These are phyloP conservation scores for Origma solitaria DNA, from an alignment of 2,113 vertebrate genomes.

Conservation along the genomic window DNA sequence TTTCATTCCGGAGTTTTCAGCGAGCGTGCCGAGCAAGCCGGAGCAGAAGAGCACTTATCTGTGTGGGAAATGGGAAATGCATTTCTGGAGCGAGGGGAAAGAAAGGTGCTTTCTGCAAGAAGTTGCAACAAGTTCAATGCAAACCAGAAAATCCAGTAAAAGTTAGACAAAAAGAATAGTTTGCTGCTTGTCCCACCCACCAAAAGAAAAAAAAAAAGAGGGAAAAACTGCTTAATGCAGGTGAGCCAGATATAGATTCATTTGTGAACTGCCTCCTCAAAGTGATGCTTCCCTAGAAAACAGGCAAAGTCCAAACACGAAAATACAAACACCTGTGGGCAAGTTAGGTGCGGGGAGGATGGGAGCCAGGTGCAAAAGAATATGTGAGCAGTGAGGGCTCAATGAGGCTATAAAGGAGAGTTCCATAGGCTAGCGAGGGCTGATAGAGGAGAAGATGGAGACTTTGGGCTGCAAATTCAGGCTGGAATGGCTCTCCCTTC, in stretches of 20 bases:
- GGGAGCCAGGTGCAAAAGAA: neutral
- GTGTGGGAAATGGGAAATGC: neutral
- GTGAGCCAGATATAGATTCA: neutral
- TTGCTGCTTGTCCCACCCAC: neutral
- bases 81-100: neutral
- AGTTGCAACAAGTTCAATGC: neutral
- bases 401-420: neutral
- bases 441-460: too few species aligned
- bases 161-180: fast-evolving
- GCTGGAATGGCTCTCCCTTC: neutral
- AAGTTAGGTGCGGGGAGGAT: neutral
- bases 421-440: fast-evolving
- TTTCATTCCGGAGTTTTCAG: neutral
- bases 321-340: neutral
- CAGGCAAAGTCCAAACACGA: neutral
- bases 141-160: neutral
- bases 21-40: neutral
- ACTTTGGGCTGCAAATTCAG: neutral
- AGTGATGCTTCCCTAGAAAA: neutral
- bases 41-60: neutral
- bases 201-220: neutral
- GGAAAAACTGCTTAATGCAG: neutral
- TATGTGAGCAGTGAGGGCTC: fast-evolving
- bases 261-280: neutral
- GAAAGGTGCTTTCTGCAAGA: neutral